phyloP scores from a whole-genome alignment of 2,888 invertebrate genomes.

The Xanthorhoe designata region DNA sequence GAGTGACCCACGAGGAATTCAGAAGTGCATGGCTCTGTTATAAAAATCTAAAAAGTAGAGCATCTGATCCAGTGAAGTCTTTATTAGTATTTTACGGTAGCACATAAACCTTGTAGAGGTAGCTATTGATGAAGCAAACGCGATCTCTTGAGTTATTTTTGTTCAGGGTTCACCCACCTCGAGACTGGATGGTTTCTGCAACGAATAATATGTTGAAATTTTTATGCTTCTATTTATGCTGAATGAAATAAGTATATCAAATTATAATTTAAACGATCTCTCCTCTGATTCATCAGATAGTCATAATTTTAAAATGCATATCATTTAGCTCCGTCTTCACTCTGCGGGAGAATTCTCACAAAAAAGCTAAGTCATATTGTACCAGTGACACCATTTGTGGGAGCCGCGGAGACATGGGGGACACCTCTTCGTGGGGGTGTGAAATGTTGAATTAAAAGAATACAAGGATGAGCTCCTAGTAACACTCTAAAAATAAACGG shows the following conservation, averaged over 20 bases:
- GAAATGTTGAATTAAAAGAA: constrained; percentile 26
- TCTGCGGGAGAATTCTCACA: constrained; percentile 44
- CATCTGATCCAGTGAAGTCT: constrained; percentile 32
- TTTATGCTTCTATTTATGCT: constrained; percentile 13
- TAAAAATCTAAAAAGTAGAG: constrained; percentile 31
- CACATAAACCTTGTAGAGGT: constrained; percentile 56
- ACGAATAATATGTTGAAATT: constrained; percentile 33
- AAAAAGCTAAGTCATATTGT: constrained; percentile 38
- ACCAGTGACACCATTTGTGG: constrained; percentile 41
- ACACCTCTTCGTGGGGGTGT: constrained; percentile 52
- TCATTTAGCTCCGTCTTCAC: constrained; percentile 25
- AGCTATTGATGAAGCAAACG: constrained; percentile 55
- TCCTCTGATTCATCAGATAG: constrained; percentile 15
- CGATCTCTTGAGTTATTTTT: constrained; percentile 70
- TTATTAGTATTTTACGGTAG: constrained; percentile 42
- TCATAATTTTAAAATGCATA: constrained; percentile 27
- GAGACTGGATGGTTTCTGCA: constrained; percentile 65
- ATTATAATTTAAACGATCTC: constrained; percentile 4
- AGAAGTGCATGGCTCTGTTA: constrained; percentile 22
- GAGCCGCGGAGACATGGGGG: constrained; percentile 47
- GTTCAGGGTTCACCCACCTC: constrained; percentile 77
- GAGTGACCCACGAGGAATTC: constrained; percentile 24
- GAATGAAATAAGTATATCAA: not conserved
- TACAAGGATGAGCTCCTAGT: constrained; percentile 22
- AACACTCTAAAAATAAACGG: constrained; percentile 25